Percentiles rank a stretch among this genome's conserved stretches.
phyloP scores from a whole-genome alignment of 2,888 invertebrate species.

The Biston stratarius region DNA sequence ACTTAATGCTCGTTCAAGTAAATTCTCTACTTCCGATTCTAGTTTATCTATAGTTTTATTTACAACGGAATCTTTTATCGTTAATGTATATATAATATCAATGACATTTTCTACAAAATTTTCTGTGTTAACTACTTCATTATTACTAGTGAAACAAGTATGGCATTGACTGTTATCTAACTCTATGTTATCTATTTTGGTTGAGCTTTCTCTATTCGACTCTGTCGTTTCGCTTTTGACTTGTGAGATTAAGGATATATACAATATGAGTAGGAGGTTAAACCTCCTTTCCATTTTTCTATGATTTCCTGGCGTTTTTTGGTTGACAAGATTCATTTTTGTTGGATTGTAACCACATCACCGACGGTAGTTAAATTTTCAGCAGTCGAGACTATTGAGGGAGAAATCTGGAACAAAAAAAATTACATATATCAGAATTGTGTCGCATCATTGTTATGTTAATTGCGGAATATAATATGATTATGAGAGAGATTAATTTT shows the following conservation, averaged over 20 bases:
- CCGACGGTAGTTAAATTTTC: constrained; percentile 51
- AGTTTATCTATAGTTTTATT: constrained; percentile 73
- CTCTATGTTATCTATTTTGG: constrained; percentile 63
- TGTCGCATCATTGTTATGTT: constrained; percentile 37
- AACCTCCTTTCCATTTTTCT: constrained; percentile 70
- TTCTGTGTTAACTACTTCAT: constrained; percentile 46
- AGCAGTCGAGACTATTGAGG: constrained; percentile 50
- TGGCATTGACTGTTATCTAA: constrained; percentile 78
- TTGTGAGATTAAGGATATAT: constrained; percentile 65
- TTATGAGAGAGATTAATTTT: constrained; percentile 5
- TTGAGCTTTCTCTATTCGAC: constrained; percentile 55
- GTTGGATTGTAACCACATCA: constrained; percentile 70
- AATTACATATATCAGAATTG: constrained; percentile 26
- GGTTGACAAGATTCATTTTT: constrained; percentile 69
- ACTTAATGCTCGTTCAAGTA: constrained; percentile 86
- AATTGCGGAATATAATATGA: constrained; percentile 19
- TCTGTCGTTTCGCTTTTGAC: constrained; percentile 66
- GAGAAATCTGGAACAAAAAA: constrained; percentile 70
- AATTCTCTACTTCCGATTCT: constrained; percentile 83
- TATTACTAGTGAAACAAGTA: constrained; percentile 76
- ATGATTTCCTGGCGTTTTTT: constrained; percentile 57
- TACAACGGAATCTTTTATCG: constrained; percentile 65
- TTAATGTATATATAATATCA: constrained; percentile 62
- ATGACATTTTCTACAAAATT: constrained; percentile 65
- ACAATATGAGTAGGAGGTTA: constrained; percentile 63